These are phyloP conservation scores for Myrmecobius fasciatus DNA, from an alignment of 2,113 vertebrate genomes.

Conservation along the genomic window DNA sequence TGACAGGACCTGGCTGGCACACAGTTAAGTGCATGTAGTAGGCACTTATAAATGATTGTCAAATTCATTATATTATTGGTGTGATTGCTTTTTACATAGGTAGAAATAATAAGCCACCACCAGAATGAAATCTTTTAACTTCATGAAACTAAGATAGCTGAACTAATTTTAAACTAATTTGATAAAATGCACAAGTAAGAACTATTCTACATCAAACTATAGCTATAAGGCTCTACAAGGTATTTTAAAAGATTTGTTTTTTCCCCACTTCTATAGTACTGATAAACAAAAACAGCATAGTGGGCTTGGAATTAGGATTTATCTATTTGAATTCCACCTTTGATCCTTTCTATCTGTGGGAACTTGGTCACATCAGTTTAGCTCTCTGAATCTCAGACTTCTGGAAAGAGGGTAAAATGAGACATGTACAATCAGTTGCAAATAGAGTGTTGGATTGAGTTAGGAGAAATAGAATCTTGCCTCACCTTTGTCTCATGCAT, in stretches of 20 bases:
- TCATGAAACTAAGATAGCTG: background rate
- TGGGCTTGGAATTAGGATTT: background rate
- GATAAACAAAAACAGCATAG: background rate
- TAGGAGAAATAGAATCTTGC: background rate
- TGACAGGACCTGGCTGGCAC: background rate
- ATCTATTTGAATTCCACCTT: background rate
- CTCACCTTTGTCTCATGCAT: background rate
- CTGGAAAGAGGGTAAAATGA: background rate
- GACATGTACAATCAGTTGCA: background rate
- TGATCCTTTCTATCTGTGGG: background rate
- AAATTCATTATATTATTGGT: background rate
- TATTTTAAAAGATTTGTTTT: background rate
- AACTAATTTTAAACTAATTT: background rate
- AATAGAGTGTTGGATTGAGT: background rate
- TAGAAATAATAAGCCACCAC: background rate
- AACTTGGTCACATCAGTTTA: background rate
- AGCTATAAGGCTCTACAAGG: background rate
- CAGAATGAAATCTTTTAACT: background rate
- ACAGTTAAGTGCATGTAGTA: background rate
- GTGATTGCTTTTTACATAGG: background rate
- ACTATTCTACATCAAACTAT: background rate
- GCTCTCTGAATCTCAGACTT: background rate
- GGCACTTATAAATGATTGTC: background rate
- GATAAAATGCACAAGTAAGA: background rate
- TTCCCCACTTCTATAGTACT: background rate